Base-by-base conservation (phyloP, 2,797 vertebrate species). In the Xenentodon cancila region DNA sequence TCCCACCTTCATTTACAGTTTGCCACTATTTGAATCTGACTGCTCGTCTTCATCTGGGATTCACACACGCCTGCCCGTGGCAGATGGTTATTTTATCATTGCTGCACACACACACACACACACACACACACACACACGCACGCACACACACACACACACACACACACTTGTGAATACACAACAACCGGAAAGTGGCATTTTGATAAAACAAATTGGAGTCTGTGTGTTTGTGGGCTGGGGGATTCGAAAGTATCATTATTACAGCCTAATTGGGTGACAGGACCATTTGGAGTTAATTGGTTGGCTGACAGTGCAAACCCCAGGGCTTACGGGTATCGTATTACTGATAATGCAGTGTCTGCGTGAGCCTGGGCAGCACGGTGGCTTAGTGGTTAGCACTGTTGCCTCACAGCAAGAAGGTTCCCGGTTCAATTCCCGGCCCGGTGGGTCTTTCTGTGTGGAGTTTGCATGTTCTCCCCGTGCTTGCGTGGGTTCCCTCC, bases 41-140 rank as follows among this genome's bases (percentile, higher is more conserved):
- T 57, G 77, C 84, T 86, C 70, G 50, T 84, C 80, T 87, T 84
- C 84, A 86, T 89, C 81, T 87, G 82, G 79, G 75, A 88, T 84
- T 86, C 85, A 79, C 71, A 80, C 69, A 70, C 59, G 68, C 63
- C 77, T 61, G 80, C 73, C 68, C 1, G 21, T 84, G 84, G 82
- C 87, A 91, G 86, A 91, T 81, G 89, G 90, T 81, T 67, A 79
- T 82, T 89, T 90, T 80, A 87, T 89, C 84, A 80, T 86, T n/a
- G n/a, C n/a, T n/a, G n/a, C n/a, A n/a, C n/a, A 77, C 75, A 71
- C 81, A 59, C 64, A 58, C 60, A 64, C 57, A 60, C 25, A 4
- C 20, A 44, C 43, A 60, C 2, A 19, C 30, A 68, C 53, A 71
- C 50, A 63, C 0, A 65, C 2, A 32, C n/a, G n/a, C n/a, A n/a